Evolutionary conservation across 2,113 vertebrate species (phyloP), one percentile per base, ranked within the genome.

Genomic region (Ciconia boyciana): DNA sequence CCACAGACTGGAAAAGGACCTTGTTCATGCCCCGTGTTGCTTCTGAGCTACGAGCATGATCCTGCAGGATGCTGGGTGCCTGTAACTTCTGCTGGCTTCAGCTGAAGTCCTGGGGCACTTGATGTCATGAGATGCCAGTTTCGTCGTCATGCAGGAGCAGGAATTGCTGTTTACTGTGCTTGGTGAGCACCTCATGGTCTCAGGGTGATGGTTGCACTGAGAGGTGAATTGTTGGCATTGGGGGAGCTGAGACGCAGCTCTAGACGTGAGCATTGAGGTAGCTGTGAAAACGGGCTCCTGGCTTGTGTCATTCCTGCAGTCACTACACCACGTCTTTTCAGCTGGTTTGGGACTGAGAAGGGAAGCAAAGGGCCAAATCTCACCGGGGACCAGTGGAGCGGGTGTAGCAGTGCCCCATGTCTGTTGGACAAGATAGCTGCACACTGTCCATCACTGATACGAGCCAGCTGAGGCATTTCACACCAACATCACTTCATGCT

Each of bases 21-120:
- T 91, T 36, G 12, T 28, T 65, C 13, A 0, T 57, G 49, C 36
- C 14, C 21, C 28, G 0, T 3, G 15, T 57, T 57, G 44, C 48
- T 66, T 29, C 28, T 2, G 2, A 60, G 21, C 46, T 17, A 11
- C 74, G 70, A 16, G n/a, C 16, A 4, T 13, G 48, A 29, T 64
- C 60, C 82, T 72, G 71, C 34, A 51, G 70, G 90, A 22, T 77
- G 39, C 44, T 55, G 64, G 36, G 58, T 28, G 34, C 36, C 51
- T 39, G 28, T 18, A 39, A 12, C 18, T 72, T 64, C 61, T 81
- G 7, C 41, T 82, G 85, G 39, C 46, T 65, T 79, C 81, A 65
- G 55, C 79, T 54, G 54, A 64, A 43, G 24, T 32, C 34, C 25
- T 60, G 48, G 51, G 36, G 4, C 62, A 2, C 25, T 43, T 24